Percentiles rank a stretch among this genome's conserved stretches.
Conservation (phyloP, 2,113 vertebrate species). For the Sinocyclocheilus maitianheensis region DNA sequence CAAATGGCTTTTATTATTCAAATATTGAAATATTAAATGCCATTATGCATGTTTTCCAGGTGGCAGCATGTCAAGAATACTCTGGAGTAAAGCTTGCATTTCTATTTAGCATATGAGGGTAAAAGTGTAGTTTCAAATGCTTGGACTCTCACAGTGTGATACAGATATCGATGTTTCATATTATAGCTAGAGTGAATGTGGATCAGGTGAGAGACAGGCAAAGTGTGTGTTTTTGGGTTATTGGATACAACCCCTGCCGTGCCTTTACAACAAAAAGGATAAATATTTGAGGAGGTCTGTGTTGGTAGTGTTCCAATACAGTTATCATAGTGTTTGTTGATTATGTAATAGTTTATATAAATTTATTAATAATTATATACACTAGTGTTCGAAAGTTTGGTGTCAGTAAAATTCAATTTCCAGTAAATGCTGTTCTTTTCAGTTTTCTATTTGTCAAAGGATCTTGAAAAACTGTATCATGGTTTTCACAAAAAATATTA, state of each 20-base stretch:
- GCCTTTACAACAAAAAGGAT: not conserved
- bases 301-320: not conserved
- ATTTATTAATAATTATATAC: not conserved
- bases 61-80: slow-evolving; percentile 29
- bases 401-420: too few species aligned
- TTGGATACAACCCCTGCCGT: not conserved
- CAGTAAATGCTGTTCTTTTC: too few species aligned
- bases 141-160: not conserved
- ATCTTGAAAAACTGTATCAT: too few species aligned
- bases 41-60: slow-evolving; percentile 16
- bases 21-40: slow-evolving; percentile 47
- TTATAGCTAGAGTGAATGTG: not conserved
- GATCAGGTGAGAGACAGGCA: not conserved
- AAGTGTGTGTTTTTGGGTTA: not conserved
- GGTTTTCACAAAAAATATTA: too few species aligned
- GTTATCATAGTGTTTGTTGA: not conserved
- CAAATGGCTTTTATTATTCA: slow-evolving; percentile 51
- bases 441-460: too few species aligned
- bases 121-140: slow-evolving; percentile 2
- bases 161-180: not conserved
- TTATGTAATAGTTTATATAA: not conserved
- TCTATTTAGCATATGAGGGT: not conserved
- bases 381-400: not conserved
- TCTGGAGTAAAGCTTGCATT: not conserved
- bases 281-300: not conserved